Percentiles rank a stretch among this genome's conserved stretches.
Conservation (phyloP, 2,888 invertebrate genomes). For the Perithous albicinctus region DNA sequence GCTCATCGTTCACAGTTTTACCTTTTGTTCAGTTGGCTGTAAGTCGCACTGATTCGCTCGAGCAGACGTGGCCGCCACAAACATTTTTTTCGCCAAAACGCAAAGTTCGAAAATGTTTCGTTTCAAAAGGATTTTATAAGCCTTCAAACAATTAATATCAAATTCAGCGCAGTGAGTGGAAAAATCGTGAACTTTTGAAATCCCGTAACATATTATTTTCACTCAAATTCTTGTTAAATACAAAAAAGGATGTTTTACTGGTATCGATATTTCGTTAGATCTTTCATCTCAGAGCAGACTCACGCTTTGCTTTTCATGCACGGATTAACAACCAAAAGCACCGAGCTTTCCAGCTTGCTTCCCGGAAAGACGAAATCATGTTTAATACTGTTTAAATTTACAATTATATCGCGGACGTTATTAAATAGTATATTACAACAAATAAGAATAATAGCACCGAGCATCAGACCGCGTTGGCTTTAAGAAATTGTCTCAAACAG, state of each 20-base stretch:
- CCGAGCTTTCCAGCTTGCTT: neutral
- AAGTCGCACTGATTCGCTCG: conserved; percentile 33
- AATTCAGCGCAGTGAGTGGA: neutral
- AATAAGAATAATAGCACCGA: conserved; percentile 31
- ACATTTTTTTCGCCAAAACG: neutral
- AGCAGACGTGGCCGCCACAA: conserved; percentile 54
- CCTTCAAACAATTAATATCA: neutral
- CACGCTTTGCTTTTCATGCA: neutral
- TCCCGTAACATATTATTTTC: neutral
- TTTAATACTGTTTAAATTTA: conserved; percentile 57
- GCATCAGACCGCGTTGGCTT: neutral
- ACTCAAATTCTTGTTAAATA: too few species aligned
- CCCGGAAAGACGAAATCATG: conserved; percentile 23
- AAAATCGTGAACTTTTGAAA: neutral
- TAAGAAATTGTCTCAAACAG: neutral
- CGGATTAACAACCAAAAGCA: conserved; percentile 12
- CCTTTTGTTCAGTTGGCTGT: conserved; percentile 31
- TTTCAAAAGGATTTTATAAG: neutral
- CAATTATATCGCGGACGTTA: conserved; percentile 36
- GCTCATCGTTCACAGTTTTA: conserved; percentile 44
- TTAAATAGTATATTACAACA: conserved; percentile 33
- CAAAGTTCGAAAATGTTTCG: neutral
- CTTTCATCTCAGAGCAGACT: neutral
- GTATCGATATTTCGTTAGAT: neutral
- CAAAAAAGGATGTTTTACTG: neutral